phyloP scores from a whole-genome alignment of 2,797 vertebrate genomes.

The Darevskia mixta region DNA sequence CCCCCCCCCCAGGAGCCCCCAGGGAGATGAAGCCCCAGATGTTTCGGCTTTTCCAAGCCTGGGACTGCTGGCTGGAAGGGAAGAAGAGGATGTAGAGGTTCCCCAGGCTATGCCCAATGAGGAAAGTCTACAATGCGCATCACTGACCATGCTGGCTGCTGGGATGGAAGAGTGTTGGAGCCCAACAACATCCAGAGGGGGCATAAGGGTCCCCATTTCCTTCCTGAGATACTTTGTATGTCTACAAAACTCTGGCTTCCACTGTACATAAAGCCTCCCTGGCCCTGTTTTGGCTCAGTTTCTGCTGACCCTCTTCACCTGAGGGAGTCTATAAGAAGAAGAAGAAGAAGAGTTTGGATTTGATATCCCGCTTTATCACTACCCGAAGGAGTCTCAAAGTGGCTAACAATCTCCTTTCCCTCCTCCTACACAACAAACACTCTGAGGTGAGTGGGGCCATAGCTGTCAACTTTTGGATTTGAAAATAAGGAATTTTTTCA shows the following conservation, averaged over 20 bases:
- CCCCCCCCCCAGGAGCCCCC: conserved; percentile 96
- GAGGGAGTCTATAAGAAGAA: background rate
- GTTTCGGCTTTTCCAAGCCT: conserved; percentile 93
- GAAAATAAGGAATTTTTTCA: too few species aligned
- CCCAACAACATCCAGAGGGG: too few species aligned
- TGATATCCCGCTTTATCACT: too few species aligned
- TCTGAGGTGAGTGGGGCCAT: too few species aligned
- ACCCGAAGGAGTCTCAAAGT: too few species aligned
- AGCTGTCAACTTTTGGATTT: too few species aligned
- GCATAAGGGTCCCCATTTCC: too few species aligned
- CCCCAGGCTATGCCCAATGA: conserved; percentile 95
- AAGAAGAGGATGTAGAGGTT: conserved; percentile 93
- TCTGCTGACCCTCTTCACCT: background rate
- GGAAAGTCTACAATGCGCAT: conserved; percentile 66
- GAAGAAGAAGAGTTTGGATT: too few species aligned
- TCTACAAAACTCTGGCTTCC: background rate
- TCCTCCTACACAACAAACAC: too few species aligned
- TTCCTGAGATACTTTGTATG: background rate
- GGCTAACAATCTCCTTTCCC: too few species aligned
- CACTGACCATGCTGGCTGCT: too few species aligned
- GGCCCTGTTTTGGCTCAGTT: background rate
- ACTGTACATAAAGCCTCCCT: background rate
- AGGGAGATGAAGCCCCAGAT: conserved; percentile 93
- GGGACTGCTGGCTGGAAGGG: conserved; percentile 87
- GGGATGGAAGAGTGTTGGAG: too few species aligned